Percentiles rank a stretch among this genome's conserved stretches.
phyloP scores from a whole-genome alignment of 1,140 invertebrate species.

The Lepidurus arcticus region DNA sequence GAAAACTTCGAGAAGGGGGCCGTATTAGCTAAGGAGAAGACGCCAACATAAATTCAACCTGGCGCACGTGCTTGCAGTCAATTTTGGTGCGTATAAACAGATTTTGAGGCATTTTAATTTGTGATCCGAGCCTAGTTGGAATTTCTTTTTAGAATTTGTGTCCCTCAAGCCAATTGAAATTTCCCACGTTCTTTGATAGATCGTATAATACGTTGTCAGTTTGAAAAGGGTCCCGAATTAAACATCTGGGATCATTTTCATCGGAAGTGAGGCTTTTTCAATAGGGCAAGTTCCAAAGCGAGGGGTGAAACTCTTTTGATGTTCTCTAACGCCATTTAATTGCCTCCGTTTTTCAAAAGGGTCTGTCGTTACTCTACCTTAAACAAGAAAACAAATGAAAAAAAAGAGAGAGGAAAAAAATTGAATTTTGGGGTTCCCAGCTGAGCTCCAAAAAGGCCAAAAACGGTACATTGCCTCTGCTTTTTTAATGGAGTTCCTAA shows the following conservation, averaged over 20 bases:
- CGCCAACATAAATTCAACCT: too few relatives aligned
- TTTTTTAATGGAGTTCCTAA: constrained; percentile 8
- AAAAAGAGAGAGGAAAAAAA: not conserved
- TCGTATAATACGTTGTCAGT: constrained; percentile 15
- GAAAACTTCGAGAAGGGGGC: not conserved
- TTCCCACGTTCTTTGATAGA: constrained; percentile 9
- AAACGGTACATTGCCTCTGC: not conserved
- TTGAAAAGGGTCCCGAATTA: not conserved
- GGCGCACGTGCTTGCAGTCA: too few relatives aligned
- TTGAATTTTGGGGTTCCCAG: not conserved
- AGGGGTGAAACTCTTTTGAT: constrained; percentile 1
- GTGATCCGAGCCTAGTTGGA: not conserved
- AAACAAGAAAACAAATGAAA: not conserved
- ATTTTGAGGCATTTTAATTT: not conserved
- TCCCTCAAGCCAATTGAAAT: not conserved
- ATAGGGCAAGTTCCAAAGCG: not conserved
- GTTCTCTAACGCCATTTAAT: not conserved
- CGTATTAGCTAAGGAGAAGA: too few relatives aligned
- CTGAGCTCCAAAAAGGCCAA: not conserved
- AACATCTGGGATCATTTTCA: constrained; percentile 22
- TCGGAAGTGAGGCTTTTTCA: not conserved
- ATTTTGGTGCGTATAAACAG: not conserved
- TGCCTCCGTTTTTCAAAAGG: not conserved
- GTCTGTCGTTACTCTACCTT: not conserved
- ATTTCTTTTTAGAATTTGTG: not conserved